Base-by-base conservation (phyloP, 2,797 vertebrate species). In the Hydrocynus forskahlii region DNA sequence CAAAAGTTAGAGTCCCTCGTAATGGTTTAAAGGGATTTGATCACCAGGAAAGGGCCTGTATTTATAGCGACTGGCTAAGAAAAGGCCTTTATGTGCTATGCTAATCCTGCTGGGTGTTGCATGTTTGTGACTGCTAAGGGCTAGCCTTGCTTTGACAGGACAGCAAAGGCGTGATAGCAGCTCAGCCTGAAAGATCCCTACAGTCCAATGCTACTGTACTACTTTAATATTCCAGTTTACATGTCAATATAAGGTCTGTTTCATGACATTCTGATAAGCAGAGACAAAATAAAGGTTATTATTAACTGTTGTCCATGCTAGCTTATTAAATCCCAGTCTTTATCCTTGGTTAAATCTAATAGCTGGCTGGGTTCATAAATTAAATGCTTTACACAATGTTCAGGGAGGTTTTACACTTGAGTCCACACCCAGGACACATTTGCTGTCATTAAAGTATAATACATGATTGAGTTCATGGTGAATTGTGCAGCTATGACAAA, bases 1-100 rank as follows among this genome's bases (percentile, higher is more conserved):
- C 50, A 59, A 55, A 43, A 52, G 52, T 67, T 72, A 12, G 25
- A 48, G 5, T 75, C 9, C 23, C 63, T 48, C 67, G 59, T 54
- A 62, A 52, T 52, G 50, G 25, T 83, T 62, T 80, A 25, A 76
- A 23, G 59, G 57, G 79, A 83, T 83, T 76, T 63, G 55, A 23
- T 62, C 63, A 75, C 43, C 70, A 54, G 55, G 63, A 70, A 40
- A 9, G 9, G 54, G 63, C 0, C 23, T 70, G 81, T 72, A 78
- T 80, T 84, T 77, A 75, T 80, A 76, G 59, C 52, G 16, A 10
- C 50, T 23, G 72, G 54, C n/a, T 55, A 81, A 14, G 54, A 75
- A 64, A 54, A 25, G 73, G 3, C 45, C 19, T 75, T 63, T 69
- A 66, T 38, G 54, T n/a, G 52, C 55, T 80, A 29, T 54, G 25